These are phyloP conservation scores for Zeuzera pyrina DNA, from an alignment of 2,888 invertebrate species.

Conservation along the genomic window DNA sequence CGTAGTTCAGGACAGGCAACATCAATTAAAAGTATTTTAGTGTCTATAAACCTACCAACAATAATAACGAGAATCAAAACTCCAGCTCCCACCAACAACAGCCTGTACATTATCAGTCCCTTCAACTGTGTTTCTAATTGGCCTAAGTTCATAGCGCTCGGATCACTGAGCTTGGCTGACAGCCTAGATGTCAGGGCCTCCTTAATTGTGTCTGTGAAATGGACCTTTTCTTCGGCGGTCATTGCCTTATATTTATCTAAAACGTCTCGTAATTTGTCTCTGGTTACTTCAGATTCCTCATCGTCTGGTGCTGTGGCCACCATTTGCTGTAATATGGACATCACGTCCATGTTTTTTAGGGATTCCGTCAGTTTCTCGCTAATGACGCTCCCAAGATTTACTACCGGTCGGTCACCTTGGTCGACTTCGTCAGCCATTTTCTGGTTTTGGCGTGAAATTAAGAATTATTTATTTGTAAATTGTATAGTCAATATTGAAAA, in stretches of 20 bases:
- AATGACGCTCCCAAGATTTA: conserved; percentile 36
- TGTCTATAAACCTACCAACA: conserved; percentile 19
- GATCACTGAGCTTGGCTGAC: conserved; percentile 32
- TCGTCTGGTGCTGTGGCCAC: conserved; percentile 38
- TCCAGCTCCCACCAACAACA: conserved; percentile 35
- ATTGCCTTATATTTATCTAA: conserved; percentile 36
- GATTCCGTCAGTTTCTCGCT: conserved; percentile 41
- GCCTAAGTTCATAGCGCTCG: conserved; percentile 29
- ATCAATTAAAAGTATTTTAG: background rate
- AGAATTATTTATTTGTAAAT: conserved; percentile 2
- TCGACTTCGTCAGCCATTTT: conserved; percentile 30
- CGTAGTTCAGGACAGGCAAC: no score
- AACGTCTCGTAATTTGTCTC: conserved; percentile 38
- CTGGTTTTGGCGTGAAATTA: conserved; percentile 14
- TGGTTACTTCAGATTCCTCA: conserved; percentile 31
- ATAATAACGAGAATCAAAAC: conserved; percentile 21
- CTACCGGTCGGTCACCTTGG: conserved; percentile 11
- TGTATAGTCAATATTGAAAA: background rate
- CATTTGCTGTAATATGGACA: conserved; percentile 44
- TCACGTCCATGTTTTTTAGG: conserved; percentile 45
- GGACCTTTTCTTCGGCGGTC: conserved; percentile 37
- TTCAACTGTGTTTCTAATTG: conserved; percentile 41
- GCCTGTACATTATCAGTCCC: conserved; percentile 32
- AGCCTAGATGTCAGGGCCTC: conserved; percentile 41
- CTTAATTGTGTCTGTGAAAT: conserved; percentile 44